Base-by-base conservation (phyloP, 1,140 invertebrate genomes). In the Ridgeia piscesae region DNA sequence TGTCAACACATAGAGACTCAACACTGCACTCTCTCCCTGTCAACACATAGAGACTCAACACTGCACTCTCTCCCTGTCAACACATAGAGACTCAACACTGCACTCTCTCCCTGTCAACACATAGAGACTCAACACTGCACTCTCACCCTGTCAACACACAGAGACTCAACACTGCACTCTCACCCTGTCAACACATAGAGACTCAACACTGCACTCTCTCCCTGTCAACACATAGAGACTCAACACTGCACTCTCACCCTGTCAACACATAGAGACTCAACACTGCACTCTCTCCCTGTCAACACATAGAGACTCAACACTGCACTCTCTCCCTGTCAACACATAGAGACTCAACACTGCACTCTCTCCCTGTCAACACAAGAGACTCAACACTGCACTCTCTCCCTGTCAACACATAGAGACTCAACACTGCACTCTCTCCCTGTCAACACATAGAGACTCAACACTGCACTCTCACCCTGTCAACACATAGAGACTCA, bases 371-470 rank as follows among this genome's bases (percentile, higher is more conserved):
- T 97, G 94, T n/a, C n/a, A n/a, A n/a, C n/a, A n/a, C n/a, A n/a
- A 99, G 77, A 99, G 96, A 91, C 97, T 97, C 94, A 99, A 97
- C 95, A 99, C 98, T 50, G 99, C 97, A 92, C 98, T 98, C 96
- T 99, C 98, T 14, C 98, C 98, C 97, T 97, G 94, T n/a, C n/a
- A n/a, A n/a, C 89, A 99, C 96, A 95, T 98, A 99, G 77, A 99
- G 96, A 91, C 97, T 97, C 94, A 99, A 97, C 95, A 99, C 98
- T 50, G 99, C 97, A 92, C 98, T 98, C 96, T 99, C 98, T 14
- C 98, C 98, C 97, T 97, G 94, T n/a, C n/a, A n/a, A n/a, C 89
- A 99, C 96, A 95, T 98, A 99, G 77, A 99, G 96, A 91, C 97
- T 97, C 94, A 99, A 97, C 95, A 99, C 98, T 50, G 99, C 97